Percentiles rank a stretch among this genome's conserved stretches.
These are phyloP conservation scores for Choreutis nemorana DNA, from an alignment of 2,888 invertebrate species.

Conservation along the genomic window DNA sequence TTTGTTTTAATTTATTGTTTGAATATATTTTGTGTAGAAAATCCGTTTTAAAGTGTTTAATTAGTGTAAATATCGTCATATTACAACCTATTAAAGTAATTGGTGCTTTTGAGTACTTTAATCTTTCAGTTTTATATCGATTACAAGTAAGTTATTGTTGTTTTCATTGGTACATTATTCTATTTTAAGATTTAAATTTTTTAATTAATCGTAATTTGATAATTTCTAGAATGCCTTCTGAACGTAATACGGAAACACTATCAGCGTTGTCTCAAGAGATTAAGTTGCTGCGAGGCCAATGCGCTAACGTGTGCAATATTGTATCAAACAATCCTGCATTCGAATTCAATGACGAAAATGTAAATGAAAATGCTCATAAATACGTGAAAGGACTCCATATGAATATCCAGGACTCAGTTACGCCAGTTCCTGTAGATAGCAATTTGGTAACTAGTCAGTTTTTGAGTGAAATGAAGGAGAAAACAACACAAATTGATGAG, in stretches of 20 bases:
- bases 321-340: conserved; percentile 33
- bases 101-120: not conserved
- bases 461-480: conserved; percentile 34
- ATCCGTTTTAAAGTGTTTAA: too few relatives aligned
- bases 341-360: conserved; percentile 31
- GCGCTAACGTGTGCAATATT: conserved; percentile 27
- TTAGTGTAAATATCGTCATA: too few relatives aligned
- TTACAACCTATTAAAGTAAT: too few relatives aligned
- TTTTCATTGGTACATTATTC: not conserved
- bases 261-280: conserved; percentile 30
- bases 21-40: too few relatives aligned
- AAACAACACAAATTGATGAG: conserved; percentile 33
- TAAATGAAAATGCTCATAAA: conserved; percentile 22
- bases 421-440: conserved; percentile 28
- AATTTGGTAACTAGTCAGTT: conserved; percentile 41
- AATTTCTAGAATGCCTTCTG: conserved; percentile 29
- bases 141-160: conserved; percentile 6
- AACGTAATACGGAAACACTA: conserved; percentile 26
- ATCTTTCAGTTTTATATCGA: too few relatives aligned
- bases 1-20: too few relatives aligned
- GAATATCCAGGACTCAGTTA: conserved; percentile 31
- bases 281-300: conserved; percentile 28
- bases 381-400: conserved; percentile 35
- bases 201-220: not conserved
- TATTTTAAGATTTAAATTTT: conserved; percentile 2